Conservation (phyloP, 2,797 vertebrate genomes). For the Atherinosoma microstoma region DNA sequence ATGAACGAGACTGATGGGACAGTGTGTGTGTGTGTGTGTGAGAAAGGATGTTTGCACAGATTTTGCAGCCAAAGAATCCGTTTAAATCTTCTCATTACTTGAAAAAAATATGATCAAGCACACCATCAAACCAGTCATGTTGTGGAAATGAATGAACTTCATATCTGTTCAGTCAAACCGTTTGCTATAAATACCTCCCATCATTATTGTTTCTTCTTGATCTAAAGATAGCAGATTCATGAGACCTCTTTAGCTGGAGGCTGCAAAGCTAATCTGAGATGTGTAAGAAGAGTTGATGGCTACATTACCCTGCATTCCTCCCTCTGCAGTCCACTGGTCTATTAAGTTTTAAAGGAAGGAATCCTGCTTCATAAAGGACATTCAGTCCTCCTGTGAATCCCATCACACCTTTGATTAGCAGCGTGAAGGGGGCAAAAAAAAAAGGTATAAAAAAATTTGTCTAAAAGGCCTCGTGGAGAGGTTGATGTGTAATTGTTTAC, state of each 20-base stretch:
- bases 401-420: conserved; percentile 62
- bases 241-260: conserved; percentile 14
- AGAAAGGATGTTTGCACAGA: conserved; percentile 1
- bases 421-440: conserved; percentile 15
- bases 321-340: conserved; percentile 47
- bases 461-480: conserved; percentile 28
- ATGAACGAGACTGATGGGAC: conserved; percentile 23
- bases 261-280: conserved; percentile 35
- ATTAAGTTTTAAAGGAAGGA: conserved; percentile 58
- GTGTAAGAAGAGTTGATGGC: conserved; percentile 33
- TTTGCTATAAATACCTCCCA: conserved; percentile 47
- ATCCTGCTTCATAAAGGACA: conserved; percentile 51
- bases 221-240: conserved; percentile 40
- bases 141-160: conserved; percentile 29
- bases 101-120: conserved; percentile 26
- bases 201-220: conserved; percentile 31
- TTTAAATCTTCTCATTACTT: not conserved
- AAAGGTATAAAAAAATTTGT: conserved; percentile 2
- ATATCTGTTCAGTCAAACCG: not conserved
- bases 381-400: conserved; percentile 41
- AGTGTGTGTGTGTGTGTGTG: not conserved
- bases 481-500: conserved; percentile 31
- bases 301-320: conserved; percentile 40
- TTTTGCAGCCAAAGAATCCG: conserved; percentile 8
- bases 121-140: conserved; percentile 40